A percentile compares a stretch with the other conserved stretches of the same genome.
These are phyloP conservation scores for Cyprinodon diabolis DNA, from an alignment of 2,797 vertebrate genomes.

Conservation along the genomic window DNA sequence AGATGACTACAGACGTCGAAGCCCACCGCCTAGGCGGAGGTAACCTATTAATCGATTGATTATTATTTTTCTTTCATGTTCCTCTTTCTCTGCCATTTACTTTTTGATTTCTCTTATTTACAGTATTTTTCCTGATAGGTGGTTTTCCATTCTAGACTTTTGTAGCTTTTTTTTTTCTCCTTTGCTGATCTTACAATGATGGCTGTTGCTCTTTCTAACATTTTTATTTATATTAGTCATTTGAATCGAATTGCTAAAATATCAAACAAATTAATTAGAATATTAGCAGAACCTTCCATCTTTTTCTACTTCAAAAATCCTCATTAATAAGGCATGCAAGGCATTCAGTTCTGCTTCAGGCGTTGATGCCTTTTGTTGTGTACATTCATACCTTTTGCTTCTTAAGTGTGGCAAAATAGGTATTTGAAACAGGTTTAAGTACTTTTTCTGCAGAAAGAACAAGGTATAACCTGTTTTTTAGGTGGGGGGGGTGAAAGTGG, in stretches of 20 bases:
- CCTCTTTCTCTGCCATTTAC: constrained; percentile 31
- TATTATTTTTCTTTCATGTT: constrained; percentile 12
- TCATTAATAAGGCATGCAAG: constrained; percentile 41
- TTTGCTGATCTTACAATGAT: constrained; percentile 44
- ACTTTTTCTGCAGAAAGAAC: constrained; percentile 22
- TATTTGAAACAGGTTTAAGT: constrained; percentile 28
- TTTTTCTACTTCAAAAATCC: constrained; percentile 26
- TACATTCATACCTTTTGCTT: constrained; percentile 20
- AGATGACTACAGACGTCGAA: constrained; percentile 93
- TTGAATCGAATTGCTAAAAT: constrained; percentile 35
- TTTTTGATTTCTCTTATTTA: constrained; percentile 51
- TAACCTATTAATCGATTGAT: constrained; percentile 63
- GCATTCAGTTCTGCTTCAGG: constrained; percentile 22
- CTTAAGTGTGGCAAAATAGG: constrained; percentile 33
- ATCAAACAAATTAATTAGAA: constrained; percentile 22
- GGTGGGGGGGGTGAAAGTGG: constrained; percentile 74
- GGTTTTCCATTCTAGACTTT: constrained; percentile 45
- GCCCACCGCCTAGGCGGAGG: constrained; percentile 92
- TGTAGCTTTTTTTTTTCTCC: constrained; percentile 39
- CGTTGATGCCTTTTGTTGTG: constrained; percentile 20
- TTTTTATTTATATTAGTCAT: constrained; percentile 73
- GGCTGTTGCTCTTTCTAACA: constrained; percentile 49
- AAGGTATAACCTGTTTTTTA: constrained; percentile 47
- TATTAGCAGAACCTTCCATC: constrained; percentile 23
- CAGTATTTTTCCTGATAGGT: constrained; percentile 54